Evolutionary conservation across 2,888 invertebrate species (phyloP).

Genomic region (Idaea aversata): DNA sequence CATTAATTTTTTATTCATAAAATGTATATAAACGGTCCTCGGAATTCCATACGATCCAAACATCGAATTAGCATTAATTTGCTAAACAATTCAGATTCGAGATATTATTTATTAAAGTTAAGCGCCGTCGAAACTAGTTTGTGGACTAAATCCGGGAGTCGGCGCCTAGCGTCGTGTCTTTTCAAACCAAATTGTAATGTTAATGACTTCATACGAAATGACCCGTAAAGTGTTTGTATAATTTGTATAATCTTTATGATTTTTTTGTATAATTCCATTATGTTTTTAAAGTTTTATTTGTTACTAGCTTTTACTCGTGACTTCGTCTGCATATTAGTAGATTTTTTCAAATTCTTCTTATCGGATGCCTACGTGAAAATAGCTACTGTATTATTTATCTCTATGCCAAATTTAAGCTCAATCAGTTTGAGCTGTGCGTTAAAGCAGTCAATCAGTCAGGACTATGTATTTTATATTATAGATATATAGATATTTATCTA

Average conservation of each 20-base stretch:
- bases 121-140: constrained; percentile 41
- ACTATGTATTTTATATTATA: too few species aligned
- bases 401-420: too few species aligned
- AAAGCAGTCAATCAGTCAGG: too few species aligned
- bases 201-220: constrained; percentile 7
- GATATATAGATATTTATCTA: too few species aligned
- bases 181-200: constrained; percentile 18
- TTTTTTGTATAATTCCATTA: constrained; percentile 5
- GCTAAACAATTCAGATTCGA: constrained; percentile 43
- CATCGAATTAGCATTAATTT: constrained; percentile 62
- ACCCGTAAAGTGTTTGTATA: background rate
- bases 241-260: constrained; percentile 2
- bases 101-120: constrained; percentile 39
- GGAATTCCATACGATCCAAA: constrained; percentile 48
- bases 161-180: constrained; percentile 52
- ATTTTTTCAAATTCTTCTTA: too few species aligned
- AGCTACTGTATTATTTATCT: too few species aligned
- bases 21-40: constrained; percentile 21
- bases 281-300: background rate
- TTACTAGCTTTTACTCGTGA: background rate
- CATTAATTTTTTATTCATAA: background rate
- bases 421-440: too few species aligned
- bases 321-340: too few species aligned
- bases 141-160: constrained; percentile 47
- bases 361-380: too few species aligned